phyloP scores from a whole-genome alignment of 2,888 invertebrate genomes.

The Rhimphoctona megacephalus region DNA sequence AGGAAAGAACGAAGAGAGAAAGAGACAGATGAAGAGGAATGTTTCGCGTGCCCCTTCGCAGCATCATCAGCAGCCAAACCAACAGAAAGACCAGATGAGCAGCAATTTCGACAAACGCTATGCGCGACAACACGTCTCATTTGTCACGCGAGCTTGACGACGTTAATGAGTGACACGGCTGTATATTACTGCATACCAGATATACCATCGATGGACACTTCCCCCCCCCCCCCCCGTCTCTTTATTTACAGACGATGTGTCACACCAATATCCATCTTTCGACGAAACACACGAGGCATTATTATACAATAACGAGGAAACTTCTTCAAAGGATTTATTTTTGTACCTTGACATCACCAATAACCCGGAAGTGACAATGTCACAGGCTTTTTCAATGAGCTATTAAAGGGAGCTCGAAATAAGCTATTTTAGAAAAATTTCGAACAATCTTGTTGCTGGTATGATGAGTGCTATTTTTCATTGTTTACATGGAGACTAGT shows the following conservation, averaged over 20 bases:
- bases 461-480: background rate
- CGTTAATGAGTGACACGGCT: conserved; percentile 72
- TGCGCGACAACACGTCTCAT: conserved; percentile 83
- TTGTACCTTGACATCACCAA: conserved; percentile 18
- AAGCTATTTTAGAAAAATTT: background rate
- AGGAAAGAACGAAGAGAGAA: conserved; percentile 58
- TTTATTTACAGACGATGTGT: conserved; percentile 43
- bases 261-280: conserved; percentile 22
- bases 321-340: conserved; percentile 65
- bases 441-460: background rate
- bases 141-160: conserved; percentile 81
- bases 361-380: conserved; percentile 1
- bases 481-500: background rate
- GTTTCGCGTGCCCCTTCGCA: conserved; percentile 69
- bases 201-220: conserved; percentile 75
- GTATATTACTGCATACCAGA: conserved; percentile 71
- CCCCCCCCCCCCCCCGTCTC: conserved; percentile 69
- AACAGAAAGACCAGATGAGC: conserved; percentile 71
- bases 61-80: conserved; percentile 46
- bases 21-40: conserved; percentile 75
- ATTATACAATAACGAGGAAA: conserved; percentile 56
- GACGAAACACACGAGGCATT: conserved; percentile 5
- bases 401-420: background rate
- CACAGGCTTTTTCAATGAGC: background rate
- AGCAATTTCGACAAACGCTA: conserved; percentile 83